Evolutionary conservation across 35 echinoderm and acorn worm species (phyloP), one percentile per base, ranked within the genome.

Genomic region (Holothuria glaberrima): DNA sequence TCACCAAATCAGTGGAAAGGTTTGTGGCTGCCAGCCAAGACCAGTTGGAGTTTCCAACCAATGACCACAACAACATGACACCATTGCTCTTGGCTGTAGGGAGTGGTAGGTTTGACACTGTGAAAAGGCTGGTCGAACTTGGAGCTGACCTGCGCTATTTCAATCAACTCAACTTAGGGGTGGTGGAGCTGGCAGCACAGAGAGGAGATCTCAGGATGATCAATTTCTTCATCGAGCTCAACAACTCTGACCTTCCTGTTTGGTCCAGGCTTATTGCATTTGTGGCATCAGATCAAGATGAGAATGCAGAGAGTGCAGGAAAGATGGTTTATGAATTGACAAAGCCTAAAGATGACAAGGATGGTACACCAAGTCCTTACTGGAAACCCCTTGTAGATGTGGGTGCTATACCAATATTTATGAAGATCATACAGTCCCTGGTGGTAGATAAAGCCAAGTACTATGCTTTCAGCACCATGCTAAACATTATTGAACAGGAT

Each of bases 21-120:
- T 97, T 97, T 91, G 94, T 97, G 1, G 88, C 78, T n/a, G 94
- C 94, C 72, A 97, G 94, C 60, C 91, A 93, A 88, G 94, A 97
- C 72, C 94, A 97, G 61, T 83, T 97, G 92, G 94, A 97, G 69
- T 97, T 97, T 70, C 94, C 94, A 17, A 97, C 94, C 34, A 93
- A 93, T 19, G 89, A 93, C 86, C 87, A 93, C 35, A 88, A 84
- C 5, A 91, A 90, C 24, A 88, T 97, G 89, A 97, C 94, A 26
- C 94, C 94, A 24, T 52, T 97, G 17, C 78, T 97, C 6, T 38
- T 97, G 72, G 91, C 94, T 73, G 94, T 97, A n/a, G 94, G 50
- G 12, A 54, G 50, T 54, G 50, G 50, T 20, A 68, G 64, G 64
- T 68, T 68, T 68, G 96, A 98, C 59, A 98, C 96, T 0, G 93